A percentile compares a stretch with the other conserved stretches of the same genome.
These are phyloP conservation scores for Rhynchophorus ferrugineus DNA, from an alignment of 1,140 invertebrate genomes.

Conservation along the genomic window DNA sequence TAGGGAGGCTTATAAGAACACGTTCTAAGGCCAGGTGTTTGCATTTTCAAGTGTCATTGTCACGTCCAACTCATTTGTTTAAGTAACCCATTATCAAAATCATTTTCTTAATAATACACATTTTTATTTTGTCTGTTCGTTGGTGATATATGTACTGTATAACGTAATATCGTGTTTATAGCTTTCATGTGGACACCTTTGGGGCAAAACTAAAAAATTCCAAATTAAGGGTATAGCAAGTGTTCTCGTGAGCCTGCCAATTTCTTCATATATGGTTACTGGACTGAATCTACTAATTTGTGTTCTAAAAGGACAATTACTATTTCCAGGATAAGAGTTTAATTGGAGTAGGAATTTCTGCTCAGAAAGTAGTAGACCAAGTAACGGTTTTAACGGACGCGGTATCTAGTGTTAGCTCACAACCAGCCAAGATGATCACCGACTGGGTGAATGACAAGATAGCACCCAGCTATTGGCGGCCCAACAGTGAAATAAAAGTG, in stretches of 20 bases:
- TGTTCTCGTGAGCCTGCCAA: conserved; percentile 18
- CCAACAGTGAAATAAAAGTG: conserved; percentile 67
- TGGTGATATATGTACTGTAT: too few relatives aligned
- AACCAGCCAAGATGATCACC: conserved; percentile 60
- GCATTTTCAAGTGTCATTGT: conserved; percentile 2
- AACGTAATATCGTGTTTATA: too few relatives aligned
- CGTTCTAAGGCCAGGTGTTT: conserved; percentile 1
- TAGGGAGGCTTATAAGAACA: conserved; percentile 22
- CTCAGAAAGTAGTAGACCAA: conserved; percentile 67
- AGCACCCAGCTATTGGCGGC: conserved; percentile 74
- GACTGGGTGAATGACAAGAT: conserved; percentile 72
- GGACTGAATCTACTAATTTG: not conserved
- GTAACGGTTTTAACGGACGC: conserved; percentile 64
- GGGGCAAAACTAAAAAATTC: too few relatives aligned
- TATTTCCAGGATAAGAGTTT: conserved; percentile 36
- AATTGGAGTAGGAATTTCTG: conserved; percentile 56
- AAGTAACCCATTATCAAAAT: too few relatives aligned
- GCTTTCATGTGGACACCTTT: too few relatives aligned
- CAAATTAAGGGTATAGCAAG: too few relatives aligned
- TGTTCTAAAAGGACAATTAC: conserved; percentile 30
- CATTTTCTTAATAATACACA: too few relatives aligned
- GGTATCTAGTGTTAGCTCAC: conserved; percentile 58
- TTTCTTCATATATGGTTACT: not conserved
- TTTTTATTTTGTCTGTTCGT: too few relatives aligned
- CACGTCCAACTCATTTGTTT: too few relatives aligned